Conservation (phyloP, 2,888 invertebrate genomes). For the Unio pictorum region DNA sequence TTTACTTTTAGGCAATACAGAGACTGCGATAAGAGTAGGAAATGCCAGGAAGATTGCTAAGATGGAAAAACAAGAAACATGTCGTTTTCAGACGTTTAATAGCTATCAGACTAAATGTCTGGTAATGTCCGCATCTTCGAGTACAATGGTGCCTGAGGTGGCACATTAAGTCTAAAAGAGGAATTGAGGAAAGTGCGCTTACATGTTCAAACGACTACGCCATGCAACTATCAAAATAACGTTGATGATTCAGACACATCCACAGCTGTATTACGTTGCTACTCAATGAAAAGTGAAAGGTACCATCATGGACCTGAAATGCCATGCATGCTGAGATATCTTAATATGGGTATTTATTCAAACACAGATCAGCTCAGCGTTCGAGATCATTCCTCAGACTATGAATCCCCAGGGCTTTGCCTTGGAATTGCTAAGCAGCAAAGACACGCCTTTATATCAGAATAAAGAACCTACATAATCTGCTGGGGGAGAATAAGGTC, state of each 20-base stretch:
- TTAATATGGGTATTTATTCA: slow-evolving; percentile 7
- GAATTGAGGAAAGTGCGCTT: not conserved
- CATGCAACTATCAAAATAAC: not conserved
- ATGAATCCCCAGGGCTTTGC: slow-evolving; percentile 9
- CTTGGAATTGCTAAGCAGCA: slow-evolving; percentile 6
- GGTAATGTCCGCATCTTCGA: too few species aligned
- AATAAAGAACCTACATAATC: slow-evolving; percentile 6
- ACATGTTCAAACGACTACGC: not conserved
- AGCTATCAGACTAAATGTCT: too few species aligned
- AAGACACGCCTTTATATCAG: slow-evolving; percentile 12
- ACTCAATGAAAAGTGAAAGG: not conserved
- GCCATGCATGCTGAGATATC: slow-evolving; percentile 6
- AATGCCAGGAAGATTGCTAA: not conserved
- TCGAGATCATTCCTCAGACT: slow-evolving; percentile 6
- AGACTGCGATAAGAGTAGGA: too few species aligned
- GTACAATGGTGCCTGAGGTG: not conserved
- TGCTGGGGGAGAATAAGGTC: not conserved
- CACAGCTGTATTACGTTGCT: not conserved
- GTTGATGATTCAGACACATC: not conserved
- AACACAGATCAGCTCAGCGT: not conserved
- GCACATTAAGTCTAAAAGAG: too few species aligned
- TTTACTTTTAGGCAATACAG: too few species aligned
- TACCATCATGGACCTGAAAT: slow-evolving; percentile 2
- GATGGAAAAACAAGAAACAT: not conserved
- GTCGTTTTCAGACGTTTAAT: not conserved